Evolutionary conservation across 2,113 vertebrate species (phyloP), one percentile per base, ranked within the genome.

Genomic region (Diadophis punctatus): DNA sequence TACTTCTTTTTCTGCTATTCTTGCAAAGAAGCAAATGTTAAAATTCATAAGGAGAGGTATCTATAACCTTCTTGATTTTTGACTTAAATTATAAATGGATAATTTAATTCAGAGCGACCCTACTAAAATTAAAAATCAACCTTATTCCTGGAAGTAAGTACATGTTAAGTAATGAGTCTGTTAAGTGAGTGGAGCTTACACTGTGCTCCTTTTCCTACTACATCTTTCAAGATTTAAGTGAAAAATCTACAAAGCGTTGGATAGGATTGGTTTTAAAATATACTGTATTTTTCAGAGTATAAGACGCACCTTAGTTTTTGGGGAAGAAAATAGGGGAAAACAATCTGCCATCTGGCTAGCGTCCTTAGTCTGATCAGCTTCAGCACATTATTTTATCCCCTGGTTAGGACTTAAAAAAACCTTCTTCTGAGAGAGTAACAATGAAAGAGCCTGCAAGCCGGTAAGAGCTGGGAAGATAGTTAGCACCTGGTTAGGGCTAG

Each of bases 21-120:
- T 97, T 97, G 96, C 96, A 96, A 96, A 96, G 97, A 97, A 96
- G 97, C 96, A 97, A 97, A 97, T 96, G 97, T 97, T 98, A 97
- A 98, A 97, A 98, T 97, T 97, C 97, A 97, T 97, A 97, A 97
- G 97, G 96, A 95, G 93, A 97, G 96, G 92, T 94, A 80, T 93
- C 96, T 93, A 43, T 97, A 98, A 97, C 97, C 97, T 97, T 97
- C 97, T 94, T 94, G 97, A 97, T 97, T 97, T 96, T 94, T 90
- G 93, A 96, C 93, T 97, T 97, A 96, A 96, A 97, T 97, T 97
- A 97, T 97, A 97, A 98, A 97, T 97, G 96, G 96, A 97, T 97
- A 97, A 96, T 97, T 98, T 98, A 97, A 97, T 96, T 97, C 96
- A 96, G 94, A 97, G 97, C 97, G 96, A 97, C 93, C 96, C 94